These are phyloP conservation scores for Oscarella lobularis DNA, from an alignment of 37 sponge, comb jelly and placozoan genomes.

Conservation along the genomic window DNA sequence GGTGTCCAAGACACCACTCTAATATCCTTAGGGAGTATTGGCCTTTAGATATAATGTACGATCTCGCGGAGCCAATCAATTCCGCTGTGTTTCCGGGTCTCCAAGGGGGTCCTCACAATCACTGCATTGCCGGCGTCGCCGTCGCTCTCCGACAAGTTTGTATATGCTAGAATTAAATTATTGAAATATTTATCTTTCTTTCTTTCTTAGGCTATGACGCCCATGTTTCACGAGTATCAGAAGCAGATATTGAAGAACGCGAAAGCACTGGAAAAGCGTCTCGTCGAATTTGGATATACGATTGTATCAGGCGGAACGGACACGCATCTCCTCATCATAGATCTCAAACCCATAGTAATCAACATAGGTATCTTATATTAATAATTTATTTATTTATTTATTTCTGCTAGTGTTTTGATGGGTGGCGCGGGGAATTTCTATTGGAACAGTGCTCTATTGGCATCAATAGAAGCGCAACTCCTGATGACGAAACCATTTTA, in stretches of 20 bases:
- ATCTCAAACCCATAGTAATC: constrained; percentile 53
- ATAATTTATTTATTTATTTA: not conserved
- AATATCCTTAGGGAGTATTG: too few species aligned
- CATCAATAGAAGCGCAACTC: constrained; percentile 94
- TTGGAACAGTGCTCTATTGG: constrained; percentile 69
- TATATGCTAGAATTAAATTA: too few species aligned
- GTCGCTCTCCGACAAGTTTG: constrained; percentile 70
- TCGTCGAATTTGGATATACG: constrained; percentile 39
- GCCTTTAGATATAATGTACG: constrained; percentile 54
- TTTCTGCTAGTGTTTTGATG: constrained; percentile 40
- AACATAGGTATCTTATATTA: too few species aligned
- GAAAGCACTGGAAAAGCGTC: constrained; percentile 31
- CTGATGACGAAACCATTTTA: constrained; percentile 86
- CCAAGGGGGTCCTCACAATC: constrained; percentile 95
- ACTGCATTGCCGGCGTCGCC: constrained; percentile 84
- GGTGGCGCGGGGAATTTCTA: constrained; percentile 64
- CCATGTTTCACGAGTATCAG: constrained; percentile 79
- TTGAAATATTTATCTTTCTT: not conserved
- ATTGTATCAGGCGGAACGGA: constrained; percentile 88
- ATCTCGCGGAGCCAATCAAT: constrained; percentile 77
- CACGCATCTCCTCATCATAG: constrained; percentile 78
- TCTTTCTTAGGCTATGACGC: constrained; percentile 46
- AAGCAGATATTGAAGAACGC: constrained; percentile 63
- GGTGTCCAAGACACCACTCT: too few species aligned
- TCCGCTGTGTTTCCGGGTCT: constrained; percentile 87